A percentile compares a stretch with the other conserved stretches of the same genome.
These are phyloP conservation scores for Aldabrachelys gigantea DNA, from an alignment of 2,113 vertebrate species.

Conservation along the genomic window DNA sequence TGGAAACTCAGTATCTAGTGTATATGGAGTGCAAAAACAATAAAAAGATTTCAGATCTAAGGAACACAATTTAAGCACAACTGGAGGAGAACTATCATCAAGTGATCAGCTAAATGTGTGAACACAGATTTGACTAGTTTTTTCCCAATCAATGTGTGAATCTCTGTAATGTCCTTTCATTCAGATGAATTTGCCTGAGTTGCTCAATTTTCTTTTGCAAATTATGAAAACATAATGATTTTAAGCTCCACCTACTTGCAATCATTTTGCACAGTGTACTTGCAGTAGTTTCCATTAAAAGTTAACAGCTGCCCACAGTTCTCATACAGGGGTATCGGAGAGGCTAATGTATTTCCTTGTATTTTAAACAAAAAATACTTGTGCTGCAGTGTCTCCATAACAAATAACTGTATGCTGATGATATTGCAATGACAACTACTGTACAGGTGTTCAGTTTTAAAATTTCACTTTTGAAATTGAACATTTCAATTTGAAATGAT, in stretches of 20 bases:
- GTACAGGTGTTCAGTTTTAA: accelerated
- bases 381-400: background rate
- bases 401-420: accelerated
- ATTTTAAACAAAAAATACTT: accelerated
- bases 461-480: background rate
- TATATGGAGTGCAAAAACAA: background rate
- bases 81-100: background rate
- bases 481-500: background rate
- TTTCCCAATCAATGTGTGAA: accelerated
- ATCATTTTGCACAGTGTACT: background rate
- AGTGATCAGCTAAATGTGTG: background rate
- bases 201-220: background rate
- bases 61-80: background rate
- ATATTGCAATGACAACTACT: accelerated
- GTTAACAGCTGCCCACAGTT: accelerated
- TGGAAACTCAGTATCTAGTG: background rate
- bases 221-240: background rate
- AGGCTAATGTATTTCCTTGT: background rate
- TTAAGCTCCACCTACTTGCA: background rate
- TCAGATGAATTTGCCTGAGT: background rate
- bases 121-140: background rate
- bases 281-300: accelerated
- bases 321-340: accelerated
- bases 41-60: background rate
- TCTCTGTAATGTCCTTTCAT: background rate